These are phyloP conservation scores for Hafferia zeledoni DNA, from an alignment of 2,797 vertebrate species.

Conservation along the genomic window DNA sequence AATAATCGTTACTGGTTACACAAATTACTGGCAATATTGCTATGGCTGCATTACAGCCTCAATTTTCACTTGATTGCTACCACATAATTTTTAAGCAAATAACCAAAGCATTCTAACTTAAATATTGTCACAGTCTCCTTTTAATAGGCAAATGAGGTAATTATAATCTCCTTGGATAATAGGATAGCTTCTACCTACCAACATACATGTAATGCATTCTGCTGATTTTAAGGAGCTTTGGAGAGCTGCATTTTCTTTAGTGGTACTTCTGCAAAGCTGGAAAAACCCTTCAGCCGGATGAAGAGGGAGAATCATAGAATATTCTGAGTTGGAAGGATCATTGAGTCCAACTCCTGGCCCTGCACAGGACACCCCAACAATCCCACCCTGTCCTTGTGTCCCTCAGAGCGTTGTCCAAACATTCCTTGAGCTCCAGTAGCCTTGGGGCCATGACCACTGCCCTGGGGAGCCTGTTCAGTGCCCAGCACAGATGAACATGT, in stretches of 20 bases:
- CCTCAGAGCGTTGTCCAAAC: fast-evolving
- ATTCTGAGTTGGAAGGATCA: neutral
- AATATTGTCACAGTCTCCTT: constrained; percentile 57
- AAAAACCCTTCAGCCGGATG: neutral
- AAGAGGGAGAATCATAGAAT: neutral
- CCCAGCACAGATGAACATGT: fast-evolving
- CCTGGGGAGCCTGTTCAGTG: neutral
- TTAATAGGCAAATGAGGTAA: constrained; percentile 61
- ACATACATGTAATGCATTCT: neutral
- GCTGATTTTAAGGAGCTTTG: neutral
- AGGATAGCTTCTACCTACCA: constrained; percentile 32
- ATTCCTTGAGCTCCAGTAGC: neutral
- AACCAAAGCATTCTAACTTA: constrained; percentile 49
- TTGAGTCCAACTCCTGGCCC: too few species aligned
- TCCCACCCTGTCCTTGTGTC: neutral
- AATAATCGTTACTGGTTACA: constrained; percentile 27
- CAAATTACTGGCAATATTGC: constrained; percentile 18
- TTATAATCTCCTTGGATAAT: constrained; percentile 61
- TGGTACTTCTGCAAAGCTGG: neutral
- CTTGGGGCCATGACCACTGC: fast-evolving
- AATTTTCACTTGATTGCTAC: constrained; percentile 64
- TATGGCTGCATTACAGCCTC: constrained; percentile 12
- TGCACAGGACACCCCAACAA: neutral
- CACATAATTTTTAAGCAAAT: constrained; percentile 63
- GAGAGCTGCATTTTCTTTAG: neutral